These are phyloP conservation scores for Leucophenga montana DNA, from an alignment of 2,888 invertebrate genomes.

Conservation along the genomic window DNA sequence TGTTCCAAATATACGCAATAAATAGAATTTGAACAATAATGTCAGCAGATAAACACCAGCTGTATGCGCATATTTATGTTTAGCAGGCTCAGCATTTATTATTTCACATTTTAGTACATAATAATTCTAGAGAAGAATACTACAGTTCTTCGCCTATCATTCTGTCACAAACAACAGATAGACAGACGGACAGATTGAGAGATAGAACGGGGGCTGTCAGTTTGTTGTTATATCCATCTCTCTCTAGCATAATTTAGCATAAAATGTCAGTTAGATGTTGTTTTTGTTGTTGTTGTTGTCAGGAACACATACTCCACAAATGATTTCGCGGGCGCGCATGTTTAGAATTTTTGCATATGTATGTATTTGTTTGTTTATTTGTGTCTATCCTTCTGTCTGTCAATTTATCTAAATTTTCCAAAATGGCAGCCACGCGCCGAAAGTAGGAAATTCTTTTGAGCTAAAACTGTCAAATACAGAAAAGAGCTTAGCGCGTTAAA, in stretches of 20 bases:
- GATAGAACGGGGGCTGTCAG: too few relatives aligned
- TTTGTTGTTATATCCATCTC: too few relatives aligned
- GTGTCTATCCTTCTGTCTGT: background rate
- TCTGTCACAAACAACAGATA: too few relatives aligned
- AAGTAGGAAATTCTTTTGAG: background rate
- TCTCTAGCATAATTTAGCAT: constrained; percentile 1
- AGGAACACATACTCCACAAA: background rate
- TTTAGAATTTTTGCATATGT: background rate
- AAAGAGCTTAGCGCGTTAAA: background rate
- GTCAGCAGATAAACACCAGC: too few relatives aligned
- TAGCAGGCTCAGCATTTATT: background rate
- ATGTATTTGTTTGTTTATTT: background rate
- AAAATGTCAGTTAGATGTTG: background rate
- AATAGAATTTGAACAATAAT: too few relatives aligned
- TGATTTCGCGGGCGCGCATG: background rate
- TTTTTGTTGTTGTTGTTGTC: background rate
- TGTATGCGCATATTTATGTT: too few relatives aligned
- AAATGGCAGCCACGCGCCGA: background rate
- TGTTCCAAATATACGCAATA: too few relatives aligned
- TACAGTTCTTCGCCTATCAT: too few relatives aligned
- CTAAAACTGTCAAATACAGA: constrained; percentile 18
- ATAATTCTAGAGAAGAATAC: background rate
- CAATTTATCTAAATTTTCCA: constrained; percentile 21
- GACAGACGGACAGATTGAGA: too few relatives aligned
- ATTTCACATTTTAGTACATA: constrained; percentile 13